Base-by-base conservation (phyloP, 2,797 vertebrate species). In the Sparus aurata region DNA sequence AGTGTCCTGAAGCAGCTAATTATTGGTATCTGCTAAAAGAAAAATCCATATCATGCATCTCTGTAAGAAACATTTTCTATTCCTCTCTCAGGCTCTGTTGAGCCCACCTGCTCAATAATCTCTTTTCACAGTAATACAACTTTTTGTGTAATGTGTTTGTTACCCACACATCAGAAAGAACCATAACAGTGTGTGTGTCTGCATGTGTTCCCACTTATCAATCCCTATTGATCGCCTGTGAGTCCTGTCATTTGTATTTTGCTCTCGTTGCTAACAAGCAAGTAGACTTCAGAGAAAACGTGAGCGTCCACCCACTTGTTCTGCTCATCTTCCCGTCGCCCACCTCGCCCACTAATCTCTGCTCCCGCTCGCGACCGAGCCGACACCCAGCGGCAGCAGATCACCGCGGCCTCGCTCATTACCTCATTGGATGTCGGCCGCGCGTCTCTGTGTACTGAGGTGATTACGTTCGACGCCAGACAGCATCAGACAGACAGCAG, bases 341-440 rank as follows among this genome's bases (percentile, higher is more conserved):
- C 63, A 27, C 13, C 53, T 54, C 43, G n/a, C n/a, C 67, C 53
- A 30, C 64, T 59, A 27, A 55, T 72, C 45, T 22, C 47, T 41
- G 45, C 41, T 34, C 79, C 69, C 45, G 63, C 10, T 12, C 34
- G 41, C 13, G 54, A 79, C 18, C 2, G 23, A 43, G 12, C 49
- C 34, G 25, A 69, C 69, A 70, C 61, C 49, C 64, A 34, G 30
- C 30, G 30, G 69, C 75, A 22, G 68, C 66, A 8, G 45, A 54
- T 20, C 50, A n/a, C 77, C 55, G 38, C 50, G 64, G 59, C 72
- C 53, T 8, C 0, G 23, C 68, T 87, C 73, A 62, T 90, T 87
- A 86, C 84, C 75, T 22, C 45, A 52, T 23, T 34, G 64, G 75
- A 72, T 55, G 52, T 27, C 15, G 4, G 27, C 34, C 15, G 17